phyloP scores from a whole-genome alignment of 2,113 vertebrate species.

The Pomatostomus ruficeps region DNA sequence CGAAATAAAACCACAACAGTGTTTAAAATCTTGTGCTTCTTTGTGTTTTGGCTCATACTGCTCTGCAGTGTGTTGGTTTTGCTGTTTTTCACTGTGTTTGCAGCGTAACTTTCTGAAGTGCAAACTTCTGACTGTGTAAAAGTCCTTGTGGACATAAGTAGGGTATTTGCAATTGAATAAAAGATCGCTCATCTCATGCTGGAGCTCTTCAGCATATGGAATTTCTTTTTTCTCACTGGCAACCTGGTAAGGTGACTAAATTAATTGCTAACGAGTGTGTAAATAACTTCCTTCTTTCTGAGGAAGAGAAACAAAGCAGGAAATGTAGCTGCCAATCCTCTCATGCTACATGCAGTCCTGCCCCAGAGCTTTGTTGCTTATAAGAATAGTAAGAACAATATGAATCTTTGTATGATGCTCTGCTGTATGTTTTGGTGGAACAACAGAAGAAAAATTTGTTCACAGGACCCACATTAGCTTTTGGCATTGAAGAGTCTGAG shows the following conservation, averaged over 20 bases:
- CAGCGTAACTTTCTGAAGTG: background rate
- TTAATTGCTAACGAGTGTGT: background rate
- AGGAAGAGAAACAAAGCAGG: background rate
- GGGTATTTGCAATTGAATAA: background rate
- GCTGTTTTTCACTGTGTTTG: background rate
- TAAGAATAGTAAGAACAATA: background rate
- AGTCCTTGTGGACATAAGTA: background rate
- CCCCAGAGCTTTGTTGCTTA: background rate
- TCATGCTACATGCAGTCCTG: background rate
- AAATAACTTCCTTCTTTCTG: background rate
- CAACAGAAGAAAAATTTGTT: background rate
- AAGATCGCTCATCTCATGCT: background rate
- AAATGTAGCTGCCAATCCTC: background rate
- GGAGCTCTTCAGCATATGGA: background rate
- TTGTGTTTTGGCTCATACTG: background rate
- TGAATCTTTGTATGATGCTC: background rate
- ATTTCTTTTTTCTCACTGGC: background rate
- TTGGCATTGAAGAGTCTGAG: background rate
- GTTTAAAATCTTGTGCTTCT: background rate
- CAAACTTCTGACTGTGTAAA: background rate
- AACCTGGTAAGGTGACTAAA: background rate
- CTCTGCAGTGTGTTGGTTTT: background rate
- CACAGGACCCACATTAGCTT: background rate
- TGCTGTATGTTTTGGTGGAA: background rate
- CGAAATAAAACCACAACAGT: background rate